A percentile compares a stretch with the other conserved stretches of the same genome.
phyloP scores from a whole-genome alignment of 2,888 invertebrate species.

The Lepidocyrtoides sp. region DNA sequence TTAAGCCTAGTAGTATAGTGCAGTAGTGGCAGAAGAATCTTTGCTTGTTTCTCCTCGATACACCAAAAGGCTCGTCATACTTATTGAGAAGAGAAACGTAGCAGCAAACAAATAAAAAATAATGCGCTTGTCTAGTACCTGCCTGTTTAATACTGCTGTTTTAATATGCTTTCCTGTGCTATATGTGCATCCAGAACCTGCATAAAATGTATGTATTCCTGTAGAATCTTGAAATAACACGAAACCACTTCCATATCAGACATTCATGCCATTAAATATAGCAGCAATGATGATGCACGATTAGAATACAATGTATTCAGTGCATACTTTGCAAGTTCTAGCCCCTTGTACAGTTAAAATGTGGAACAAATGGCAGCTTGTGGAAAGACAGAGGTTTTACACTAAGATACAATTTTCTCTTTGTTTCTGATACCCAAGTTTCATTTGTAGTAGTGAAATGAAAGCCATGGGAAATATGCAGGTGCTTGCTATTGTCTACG shows the following conservation, averaged over 20 bases:
- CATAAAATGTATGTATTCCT: not conserved
- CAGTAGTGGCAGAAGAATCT: conserved; percentile 1
- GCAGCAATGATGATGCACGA: no score
- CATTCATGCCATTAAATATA: no score
- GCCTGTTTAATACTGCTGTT: not conserved
- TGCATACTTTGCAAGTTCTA: not conserved
- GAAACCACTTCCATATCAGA: not conserved
- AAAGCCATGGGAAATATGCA: conserved; percentile 47
- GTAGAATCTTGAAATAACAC: not conserved
- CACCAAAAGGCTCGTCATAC: no score
- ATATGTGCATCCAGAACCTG: not conserved
- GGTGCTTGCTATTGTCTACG: conserved; percentile 50
- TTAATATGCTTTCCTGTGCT: not conserved
- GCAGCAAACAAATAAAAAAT: conserved; percentile 57
- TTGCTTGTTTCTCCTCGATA: conserved; percentile 9
- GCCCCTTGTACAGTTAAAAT: not conserved
- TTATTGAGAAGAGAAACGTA: not conserved
- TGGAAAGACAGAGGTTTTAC: not conserved
- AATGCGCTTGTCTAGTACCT: no score
- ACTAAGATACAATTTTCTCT: conserved; percentile 39
- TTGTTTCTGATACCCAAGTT: not conserved
- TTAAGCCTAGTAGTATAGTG: not conserved
- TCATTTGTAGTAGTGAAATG: not conserved
- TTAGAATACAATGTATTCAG: not conserved
- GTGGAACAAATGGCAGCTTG: not conserved